Evolutionary conservation across 2,888 invertebrate species (phyloP).

Genomic region (Hyposoter didymator): DNA sequence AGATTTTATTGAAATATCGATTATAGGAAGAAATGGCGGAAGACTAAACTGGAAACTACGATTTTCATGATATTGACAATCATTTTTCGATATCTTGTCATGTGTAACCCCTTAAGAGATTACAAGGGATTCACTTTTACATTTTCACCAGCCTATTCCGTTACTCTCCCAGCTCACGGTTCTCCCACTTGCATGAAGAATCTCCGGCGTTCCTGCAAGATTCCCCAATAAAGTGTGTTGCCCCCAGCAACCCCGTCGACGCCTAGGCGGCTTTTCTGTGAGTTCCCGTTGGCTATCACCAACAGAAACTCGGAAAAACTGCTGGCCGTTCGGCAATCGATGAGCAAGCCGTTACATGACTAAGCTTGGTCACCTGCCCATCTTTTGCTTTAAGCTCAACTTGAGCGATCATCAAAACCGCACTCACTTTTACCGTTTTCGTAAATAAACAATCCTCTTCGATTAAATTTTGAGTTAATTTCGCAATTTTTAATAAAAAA

Average conservation of each 20-base stretch:
- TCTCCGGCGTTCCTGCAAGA: not conserved
- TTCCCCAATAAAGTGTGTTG: not conserved
- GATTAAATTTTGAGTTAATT: too few relatives aligned
- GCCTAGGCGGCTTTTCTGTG: not conserved
- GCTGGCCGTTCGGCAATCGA: not conserved
- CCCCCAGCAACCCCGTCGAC: not conserved
- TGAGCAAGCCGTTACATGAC: not conserved
- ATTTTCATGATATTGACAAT: too few relatives aligned
- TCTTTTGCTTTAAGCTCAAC: not conserved
- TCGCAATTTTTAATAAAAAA: too few relatives aligned
- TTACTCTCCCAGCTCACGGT: not conserved
- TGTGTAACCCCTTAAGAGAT: too few relatives aligned
- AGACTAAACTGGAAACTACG: too few relatives aligned
- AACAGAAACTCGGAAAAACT: not conserved
- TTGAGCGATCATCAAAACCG: not conserved
- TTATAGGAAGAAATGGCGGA: too few relatives aligned
- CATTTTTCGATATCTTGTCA: too few relatives aligned
- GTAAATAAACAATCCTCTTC: too few relatives aligned
- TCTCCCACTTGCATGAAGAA: not conserved
- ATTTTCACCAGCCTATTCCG: not conserved
- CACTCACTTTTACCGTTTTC: too few relatives aligned
- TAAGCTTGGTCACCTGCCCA: not conserved
- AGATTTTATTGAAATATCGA: too few relatives aligned
- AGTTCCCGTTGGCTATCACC: not conserved
- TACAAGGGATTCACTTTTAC: not conserved